Conservation (phyloP, 2,113 vertebrate species). For the Alosa alosa region DNA sequence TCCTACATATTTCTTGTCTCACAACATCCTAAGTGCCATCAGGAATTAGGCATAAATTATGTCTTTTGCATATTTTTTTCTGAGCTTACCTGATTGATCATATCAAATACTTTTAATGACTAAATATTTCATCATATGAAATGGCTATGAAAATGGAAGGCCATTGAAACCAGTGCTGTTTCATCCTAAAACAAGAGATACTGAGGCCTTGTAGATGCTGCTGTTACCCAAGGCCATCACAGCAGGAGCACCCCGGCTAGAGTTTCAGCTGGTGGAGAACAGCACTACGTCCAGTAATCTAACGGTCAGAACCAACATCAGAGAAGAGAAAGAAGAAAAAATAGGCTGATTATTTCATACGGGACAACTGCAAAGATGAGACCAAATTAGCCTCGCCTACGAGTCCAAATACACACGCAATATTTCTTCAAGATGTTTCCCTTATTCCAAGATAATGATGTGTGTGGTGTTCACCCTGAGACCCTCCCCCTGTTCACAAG, state of each 20-base stretch:
- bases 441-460: not conserved
- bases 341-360: not conserved
- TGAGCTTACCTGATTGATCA: not conserved
- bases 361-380: not conserved
- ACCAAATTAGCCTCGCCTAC: not conserved
- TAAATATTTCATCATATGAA: not conserved
- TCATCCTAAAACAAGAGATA: not conserved
- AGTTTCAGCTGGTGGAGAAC: not conserved
- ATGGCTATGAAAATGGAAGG: not conserved
- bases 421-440: not conserved
- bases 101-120: not conserved
- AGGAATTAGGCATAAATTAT: not conserved
- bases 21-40: not conserved
- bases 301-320: not conserved
- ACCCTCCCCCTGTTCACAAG: slow-evolving; percentile 1
- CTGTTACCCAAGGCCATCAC: not conserved
- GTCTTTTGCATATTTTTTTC: not conserved
- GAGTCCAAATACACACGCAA: not conserved
- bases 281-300: not conserved
- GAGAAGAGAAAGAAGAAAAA: not conserved
- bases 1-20: not conserved
- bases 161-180: not conserved
- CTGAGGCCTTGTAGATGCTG: not conserved
- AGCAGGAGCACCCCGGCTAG: not conserved
- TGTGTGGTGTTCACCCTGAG: not conserved